Evolutionary conservation across 2,797 vertebrate species (phyloP), one percentile per base, ranked within the genome.

Genomic region (Neosilurus mollespiculum): DNA sequence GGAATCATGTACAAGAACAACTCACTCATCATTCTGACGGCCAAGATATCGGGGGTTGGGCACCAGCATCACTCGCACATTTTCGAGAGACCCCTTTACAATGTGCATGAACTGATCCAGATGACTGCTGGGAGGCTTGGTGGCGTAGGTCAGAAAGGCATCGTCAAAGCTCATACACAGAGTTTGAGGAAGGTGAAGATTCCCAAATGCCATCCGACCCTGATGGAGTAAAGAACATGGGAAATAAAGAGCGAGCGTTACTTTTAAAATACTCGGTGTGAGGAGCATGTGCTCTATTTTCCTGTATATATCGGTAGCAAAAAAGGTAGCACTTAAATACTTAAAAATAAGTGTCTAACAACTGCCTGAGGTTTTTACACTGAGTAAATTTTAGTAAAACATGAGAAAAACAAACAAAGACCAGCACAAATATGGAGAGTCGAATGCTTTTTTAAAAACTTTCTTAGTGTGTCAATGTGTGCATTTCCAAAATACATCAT

Each of bases 61-160:
- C 82, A 99, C 98, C 87, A 99, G 94, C 98, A 99, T 99, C 86
- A 99, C 98, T 1, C 98, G 94, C 7, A 99, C 98, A 26, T 99
- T 99, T 92, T 99, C 98, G 91, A 99, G 85, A 16, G 97, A 97
- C 65, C 98, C 98, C 89, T 99, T 99, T 85, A 99, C 92, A 0
- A 99, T 99, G 91, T 99, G 98, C 98, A 99, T 99, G 91, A 96
- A 99, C 84, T 97, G 96, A 89, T 99, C 98, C 78, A 99, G 95
- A 88, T 98, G 98, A 92, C 98, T 98, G 14, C 98, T 99, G 61
- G 98, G 98, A 26, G 98, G 98, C 90, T 99, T 99, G 85, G 98
- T 99, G 86, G 98, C 94, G 0, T 99, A 99, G 0, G 97, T 99
- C 90, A 99, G 91, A 91, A 97, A 97, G 85, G 98, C 98, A 80